Evolutionary conservation across 2,113 vertebrate genomes (phyloP).

Genomic region (Grantiella picta): DNA sequence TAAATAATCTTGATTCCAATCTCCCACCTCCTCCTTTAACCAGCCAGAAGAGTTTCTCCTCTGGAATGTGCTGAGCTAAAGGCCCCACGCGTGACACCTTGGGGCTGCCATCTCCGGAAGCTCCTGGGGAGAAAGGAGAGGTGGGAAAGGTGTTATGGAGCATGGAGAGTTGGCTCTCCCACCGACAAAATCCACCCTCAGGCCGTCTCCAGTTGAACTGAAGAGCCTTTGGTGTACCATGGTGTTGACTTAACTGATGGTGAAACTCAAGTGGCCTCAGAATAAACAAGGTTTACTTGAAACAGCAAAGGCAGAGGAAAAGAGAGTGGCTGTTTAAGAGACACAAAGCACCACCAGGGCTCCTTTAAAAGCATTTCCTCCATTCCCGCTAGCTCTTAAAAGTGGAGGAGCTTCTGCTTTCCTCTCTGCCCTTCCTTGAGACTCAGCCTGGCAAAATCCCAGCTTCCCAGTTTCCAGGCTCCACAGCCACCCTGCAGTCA

Average conservation of each 20-base stretch:
- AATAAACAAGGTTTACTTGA: neutral
- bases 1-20: neutral
- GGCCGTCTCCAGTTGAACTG: neutral
- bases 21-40: neutral
- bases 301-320: neutral
- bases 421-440: neutral
- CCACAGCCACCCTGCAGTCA: neutral
- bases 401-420: neutral
- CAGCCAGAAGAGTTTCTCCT: neutral
- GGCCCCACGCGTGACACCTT: fast-evolving
- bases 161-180: neutral
- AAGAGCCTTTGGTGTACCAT: neutral
- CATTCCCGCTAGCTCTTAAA: neutral
- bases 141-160: neutral
- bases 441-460: neutral
- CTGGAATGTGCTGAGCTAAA: neutral
- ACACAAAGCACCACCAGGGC: neutral
- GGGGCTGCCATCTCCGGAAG: neutral
- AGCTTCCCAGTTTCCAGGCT: neutral
- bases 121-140: neutral
- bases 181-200: neutral
- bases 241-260: neutral
- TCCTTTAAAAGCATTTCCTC: neutral
- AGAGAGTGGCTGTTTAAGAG: neutral
- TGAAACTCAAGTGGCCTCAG: neutral